These are phyloP conservation scores for Rhynchotus rufescens DNA, from an alignment of 2,797 vertebrate species.

Conservation along the genomic window DNA sequence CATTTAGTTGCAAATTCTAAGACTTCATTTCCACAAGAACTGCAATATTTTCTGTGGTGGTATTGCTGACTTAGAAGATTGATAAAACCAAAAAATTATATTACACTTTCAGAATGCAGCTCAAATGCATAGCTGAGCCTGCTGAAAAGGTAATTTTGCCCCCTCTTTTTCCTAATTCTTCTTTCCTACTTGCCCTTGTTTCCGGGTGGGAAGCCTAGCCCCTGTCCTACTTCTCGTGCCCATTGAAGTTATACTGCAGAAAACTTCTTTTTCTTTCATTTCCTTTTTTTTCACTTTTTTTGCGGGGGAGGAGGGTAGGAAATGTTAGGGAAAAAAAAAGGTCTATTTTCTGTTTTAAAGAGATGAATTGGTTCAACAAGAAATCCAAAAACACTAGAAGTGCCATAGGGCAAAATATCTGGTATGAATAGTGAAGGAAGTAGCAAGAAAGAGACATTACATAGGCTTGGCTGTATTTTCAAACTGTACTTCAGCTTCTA, in stretches of 20 bases:
- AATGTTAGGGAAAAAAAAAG: neutral
- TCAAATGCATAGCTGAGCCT: neutral
- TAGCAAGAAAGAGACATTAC: neutral
- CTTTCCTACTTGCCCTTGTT: neutral
- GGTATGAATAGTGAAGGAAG: neutral
- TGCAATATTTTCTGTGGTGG: neutral
- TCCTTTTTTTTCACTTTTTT: neutral
- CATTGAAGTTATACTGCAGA: neutral
- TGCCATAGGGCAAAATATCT: neutral
- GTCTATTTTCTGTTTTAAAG: neutral
- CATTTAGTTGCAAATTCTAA: neutral
- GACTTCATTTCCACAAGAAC: neutral
- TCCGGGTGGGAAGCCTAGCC: neutral
- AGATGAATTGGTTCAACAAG: neutral
- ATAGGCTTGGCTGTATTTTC: constrained; percentile 20
- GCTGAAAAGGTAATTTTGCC: neutral
- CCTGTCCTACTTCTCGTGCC: neutral
- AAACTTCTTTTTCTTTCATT: neutral
- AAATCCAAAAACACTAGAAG: neutral
- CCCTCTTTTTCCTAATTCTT: neutral
- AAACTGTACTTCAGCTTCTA: constrained; percentile 25
- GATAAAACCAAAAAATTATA: neutral
- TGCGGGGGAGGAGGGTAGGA: too few relatives aligned
- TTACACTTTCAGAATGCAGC: neutral
- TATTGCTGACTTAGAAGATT: neutral